Percentiles rank a stretch among this genome's conserved stretches.
Conservation (phyloP, 2,888 invertebrate species). For the Asteroscopus sphinx region DNA sequence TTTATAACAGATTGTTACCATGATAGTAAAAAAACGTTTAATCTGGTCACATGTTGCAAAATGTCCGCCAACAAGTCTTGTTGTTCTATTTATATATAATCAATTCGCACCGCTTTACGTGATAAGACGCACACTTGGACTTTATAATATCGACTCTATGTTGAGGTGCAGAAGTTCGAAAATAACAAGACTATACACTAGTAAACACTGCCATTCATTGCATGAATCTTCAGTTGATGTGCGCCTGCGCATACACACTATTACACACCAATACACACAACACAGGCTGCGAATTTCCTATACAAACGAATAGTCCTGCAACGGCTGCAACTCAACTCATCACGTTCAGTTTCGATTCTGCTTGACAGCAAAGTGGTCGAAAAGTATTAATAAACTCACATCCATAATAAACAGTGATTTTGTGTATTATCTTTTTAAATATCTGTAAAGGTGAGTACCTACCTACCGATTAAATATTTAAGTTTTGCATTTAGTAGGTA, state of each 20-base stretch:
- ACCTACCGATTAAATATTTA: too few species aligned
- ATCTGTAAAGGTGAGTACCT: too few species aligned
- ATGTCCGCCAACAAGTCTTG: conserved; percentile 10
- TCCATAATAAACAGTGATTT: neutral
- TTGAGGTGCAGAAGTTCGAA: fast-evolving
- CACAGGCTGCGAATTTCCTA: neutral
- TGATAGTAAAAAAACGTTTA: conserved; percentile 11
- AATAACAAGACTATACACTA: neutral
- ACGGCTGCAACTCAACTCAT: neutral
- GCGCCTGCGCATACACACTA: too few species aligned
- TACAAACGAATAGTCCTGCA: neutral
- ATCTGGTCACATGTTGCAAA: conserved; percentile 33
- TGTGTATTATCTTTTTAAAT: neutral
- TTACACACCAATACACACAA: neutral
- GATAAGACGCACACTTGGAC: conserved; percentile 4
- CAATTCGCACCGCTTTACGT: conserved; percentile 1
- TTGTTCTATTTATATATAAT: conserved; percentile 19
- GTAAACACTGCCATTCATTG: neutral
- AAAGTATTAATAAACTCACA: neutral
- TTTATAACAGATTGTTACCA: neutral
- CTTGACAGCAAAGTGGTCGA: neutral
- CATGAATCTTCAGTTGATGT: neutral
- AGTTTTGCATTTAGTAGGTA: too few species aligned
- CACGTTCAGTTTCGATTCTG: neutral
- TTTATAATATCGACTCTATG: conserved; percentile 21